Percentiles rank a stretch among this genome's conserved stretches.
phyloP scores from a whole-genome alignment of 2,888 invertebrate genomes.

The Agriopis aurantiaria region DNA sequence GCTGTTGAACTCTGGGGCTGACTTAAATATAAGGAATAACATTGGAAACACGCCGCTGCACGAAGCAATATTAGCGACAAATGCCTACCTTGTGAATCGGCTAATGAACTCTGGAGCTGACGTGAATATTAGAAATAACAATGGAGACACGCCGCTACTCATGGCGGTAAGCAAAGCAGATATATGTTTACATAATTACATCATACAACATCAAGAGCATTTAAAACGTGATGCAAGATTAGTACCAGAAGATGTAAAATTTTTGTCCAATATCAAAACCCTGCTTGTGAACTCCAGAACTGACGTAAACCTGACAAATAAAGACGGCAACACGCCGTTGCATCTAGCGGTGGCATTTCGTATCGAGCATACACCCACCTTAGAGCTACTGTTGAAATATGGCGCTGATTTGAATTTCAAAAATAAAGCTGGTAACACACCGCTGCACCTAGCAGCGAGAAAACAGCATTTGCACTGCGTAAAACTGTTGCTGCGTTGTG shows the following conservation, averaged over 20 bases:
- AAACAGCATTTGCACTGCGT: conserved; percentile 42
- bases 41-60: too few relatives aligned
- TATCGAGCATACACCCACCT: too few relatives aligned
- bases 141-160: neutral
- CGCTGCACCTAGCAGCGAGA: conserved; percentile 49
- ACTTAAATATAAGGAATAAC: too few relatives aligned
- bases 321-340: neutral
- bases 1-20: too few relatives aligned
- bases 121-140: neutral
- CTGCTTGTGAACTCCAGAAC: neutral
- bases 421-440: conserved; percentile 46
- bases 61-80: too few relatives aligned
- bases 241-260: too few relatives aligned
- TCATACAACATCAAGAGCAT: too few relatives aligned
- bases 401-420: conserved; percentile 38
- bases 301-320: neutral
- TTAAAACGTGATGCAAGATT: too few relatives aligned
- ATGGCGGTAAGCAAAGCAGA: neutral
- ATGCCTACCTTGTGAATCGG: neutral
- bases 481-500: conserved; percentile 41
- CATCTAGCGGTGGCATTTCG: neutral
- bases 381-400: neutral
- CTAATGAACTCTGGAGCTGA: neutral
- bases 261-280: neutral
- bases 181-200: too few relatives aligned